phyloP scores from a whole-genome alignment of 2,888 invertebrate genomes.

The Hermodice carunculata region DNA sequence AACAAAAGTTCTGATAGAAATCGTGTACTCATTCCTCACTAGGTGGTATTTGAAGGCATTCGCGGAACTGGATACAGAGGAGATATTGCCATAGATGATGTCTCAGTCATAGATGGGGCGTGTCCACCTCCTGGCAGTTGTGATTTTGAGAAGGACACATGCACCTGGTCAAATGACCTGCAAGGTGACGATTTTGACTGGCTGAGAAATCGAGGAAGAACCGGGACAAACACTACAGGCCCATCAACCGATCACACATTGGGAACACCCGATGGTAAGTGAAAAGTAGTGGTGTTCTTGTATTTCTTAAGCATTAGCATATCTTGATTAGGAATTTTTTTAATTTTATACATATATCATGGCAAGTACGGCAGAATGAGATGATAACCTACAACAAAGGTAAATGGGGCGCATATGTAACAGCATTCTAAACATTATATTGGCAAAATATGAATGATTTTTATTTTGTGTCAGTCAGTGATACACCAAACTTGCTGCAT shows the following conservation, averaged over 20 bases:
- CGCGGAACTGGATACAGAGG: constrained; percentile 51
- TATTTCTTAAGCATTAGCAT: background rate
- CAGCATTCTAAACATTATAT: no score
- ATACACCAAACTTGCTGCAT: no score
- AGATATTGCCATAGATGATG: constrained; percentile 63
- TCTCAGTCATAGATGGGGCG: constrained; percentile 53
- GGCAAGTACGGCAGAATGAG: no score
- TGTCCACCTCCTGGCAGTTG: constrained; percentile 53
- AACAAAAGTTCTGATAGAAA: no score
- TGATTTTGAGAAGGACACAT: constrained; percentile 58
- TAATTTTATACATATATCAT: no score
- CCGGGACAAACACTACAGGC: constrained; percentile 49
- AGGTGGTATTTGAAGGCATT: constrained; percentile 58
- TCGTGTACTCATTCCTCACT: no score
- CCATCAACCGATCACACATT: constrained; percentile 62
- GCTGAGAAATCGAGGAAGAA: constrained; percentile 46
- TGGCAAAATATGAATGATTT: no score
- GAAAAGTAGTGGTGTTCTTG: background rate
- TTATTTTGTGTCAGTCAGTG: no score
- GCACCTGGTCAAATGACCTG: constrained; percentile 46
- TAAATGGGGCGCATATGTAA: no score
- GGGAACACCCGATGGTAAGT: constrained; percentile 46
- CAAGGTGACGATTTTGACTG: constrained; percentile 49
- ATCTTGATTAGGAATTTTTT: background rate
- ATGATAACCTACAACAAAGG: no score